Base-by-base conservation (phyloP, 2,113 vertebrate species). In the Corynorhinus townsendii region DNA sequence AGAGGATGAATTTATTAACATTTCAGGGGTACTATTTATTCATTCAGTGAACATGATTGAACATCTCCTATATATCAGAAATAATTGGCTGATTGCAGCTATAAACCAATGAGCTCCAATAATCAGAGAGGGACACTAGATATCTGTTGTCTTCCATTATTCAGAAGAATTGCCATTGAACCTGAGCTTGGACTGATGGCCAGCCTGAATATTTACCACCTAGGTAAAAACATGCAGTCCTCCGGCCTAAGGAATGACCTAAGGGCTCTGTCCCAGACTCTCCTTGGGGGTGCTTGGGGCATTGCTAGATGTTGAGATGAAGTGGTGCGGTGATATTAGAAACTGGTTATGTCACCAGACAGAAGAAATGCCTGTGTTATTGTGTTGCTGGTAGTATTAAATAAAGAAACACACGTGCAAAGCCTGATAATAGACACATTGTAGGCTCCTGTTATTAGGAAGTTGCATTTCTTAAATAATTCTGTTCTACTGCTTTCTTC, bases 401-500 rank as follows among this genome's bases (percentile, higher is more conserved):
- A 45, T 83, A 84, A 92, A 77, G 59, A 81, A 79, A 87, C 19
- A 14, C 2, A 20, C 7, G 17, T 54, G 47, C 20, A 80, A 94
- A 83, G 8, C 12, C 20, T 69, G 77, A 54, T 72, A 76, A 94
- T 33, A 93, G 86, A 28, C 10, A 69, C 28, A 47, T 9, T 38
- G 40, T 68, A 16, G 54, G 19, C 11, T 35, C 54, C 66, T 85
- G 35, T 69, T 93, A 72, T 52, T 71, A 80, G 4, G 54, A 93
- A 66, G 54, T 59, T 40, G 2, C 38, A n/a, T 76, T 91, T 86
- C 77, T 95, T 82, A 90, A 94, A 71, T 68, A 75, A 87, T 89
- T 75, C 38, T 85, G 2, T 33, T 87, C 16, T 94, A 7, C 6
- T 87, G 11, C 45, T 84, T 84, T 95, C 59, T 93, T 12, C 59